Conservation (phyloP, 2,888 invertebrate species). For the Drosophila subsilvestris region DNA sequence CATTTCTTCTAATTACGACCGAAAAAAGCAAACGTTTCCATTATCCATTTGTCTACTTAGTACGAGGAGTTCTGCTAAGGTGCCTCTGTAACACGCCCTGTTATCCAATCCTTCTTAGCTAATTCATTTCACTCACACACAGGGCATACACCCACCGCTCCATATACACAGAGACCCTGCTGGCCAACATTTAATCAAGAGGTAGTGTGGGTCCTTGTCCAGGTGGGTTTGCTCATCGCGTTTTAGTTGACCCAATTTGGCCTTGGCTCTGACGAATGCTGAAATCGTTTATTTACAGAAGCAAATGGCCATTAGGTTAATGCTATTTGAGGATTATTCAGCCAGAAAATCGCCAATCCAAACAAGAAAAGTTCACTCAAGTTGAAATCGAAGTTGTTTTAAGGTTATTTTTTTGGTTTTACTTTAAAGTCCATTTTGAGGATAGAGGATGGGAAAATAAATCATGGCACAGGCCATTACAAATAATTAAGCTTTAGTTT, state of each 20-base stretch:
- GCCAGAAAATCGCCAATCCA: constrained; percentile 58
- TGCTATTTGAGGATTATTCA: constrained; percentile 64
- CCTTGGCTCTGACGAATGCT: constrained; percentile 18
- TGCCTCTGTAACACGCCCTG: constrained; percentile 13
- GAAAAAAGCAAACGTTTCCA: constrained; percentile 16
- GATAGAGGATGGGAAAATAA: constrained; percentile 3
- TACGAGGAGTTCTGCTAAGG: not conserved
- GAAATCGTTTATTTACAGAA: constrained; percentile 60
- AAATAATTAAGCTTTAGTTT: constrained; percentile 18
- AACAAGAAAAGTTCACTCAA: constrained; percentile 47
- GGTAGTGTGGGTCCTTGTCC: constrained; percentile 35
- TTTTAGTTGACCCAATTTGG: constrained; percentile 65
- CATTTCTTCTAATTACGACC: constrained; percentile 16
- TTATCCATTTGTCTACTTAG: constrained; percentile 25
- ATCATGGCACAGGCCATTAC: constrained; percentile 8
- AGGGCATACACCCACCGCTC: not conserved
- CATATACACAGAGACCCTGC: not conserved
- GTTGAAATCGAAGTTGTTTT: constrained; percentile 28
- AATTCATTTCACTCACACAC: constrained; percentile 18
- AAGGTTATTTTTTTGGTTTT: not conserved
- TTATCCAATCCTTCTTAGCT: constrained; percentile 12
- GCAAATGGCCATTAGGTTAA: constrained; percentile 66
- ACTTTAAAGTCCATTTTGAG: constrained; percentile 6
- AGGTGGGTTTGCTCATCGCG: constrained; percentile 39
- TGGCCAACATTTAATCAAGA: constrained; percentile 36